Base-by-base conservation (phyloP, 1,140 invertebrate species). In the Meteorus sp. region DNA sequence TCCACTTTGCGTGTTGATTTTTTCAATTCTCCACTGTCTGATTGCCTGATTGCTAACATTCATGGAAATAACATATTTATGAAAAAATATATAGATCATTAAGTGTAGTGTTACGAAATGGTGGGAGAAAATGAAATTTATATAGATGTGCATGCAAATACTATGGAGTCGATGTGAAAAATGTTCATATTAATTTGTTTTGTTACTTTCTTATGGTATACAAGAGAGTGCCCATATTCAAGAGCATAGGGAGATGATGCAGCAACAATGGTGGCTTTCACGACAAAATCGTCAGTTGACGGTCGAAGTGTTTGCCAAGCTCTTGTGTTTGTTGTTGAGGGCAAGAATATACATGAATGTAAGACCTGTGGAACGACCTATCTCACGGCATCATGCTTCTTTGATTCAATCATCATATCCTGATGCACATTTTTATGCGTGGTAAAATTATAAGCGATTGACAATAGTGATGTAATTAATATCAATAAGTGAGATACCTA, bases 261-360 rank as follows among this genome's bases (percentile, higher is more conserved):
- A 65, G 73, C 73, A 75, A 78, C 72, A 76, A 74, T 72, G 64
- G 27, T 23, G 50, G 50, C 68, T 74, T 75, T 60, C 41, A 52
- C 29, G 33, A 29, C 20, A 11, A 17, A 15, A 19, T n/a, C n/a
- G n/a, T n/a, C n/a, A 52, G 33, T 54, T 43, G 37, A 59, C 47
- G 43, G 59, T 56, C 75, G 53, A 68, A 78, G 76, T 77, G 75
- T 78, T 78, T 78, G 72, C 73, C 65, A 68, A 78, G 76, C 76
- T 77, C 76, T 70, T 60, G 48, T 56, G 45, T 15, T 47, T 59
- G 54, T 52, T 39, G 48, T 17, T 17, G 33, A 39, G 22, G 45
- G 44, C 41, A 15, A 29, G 39, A 37, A 29, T 29, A 51, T 53
- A 31, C 55, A 54, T 47, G 54, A 50, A 17, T 39, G 29, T 31